Conservation (phyloP, 2,888 invertebrate genomes). For the Sturmia bella region DNA sequence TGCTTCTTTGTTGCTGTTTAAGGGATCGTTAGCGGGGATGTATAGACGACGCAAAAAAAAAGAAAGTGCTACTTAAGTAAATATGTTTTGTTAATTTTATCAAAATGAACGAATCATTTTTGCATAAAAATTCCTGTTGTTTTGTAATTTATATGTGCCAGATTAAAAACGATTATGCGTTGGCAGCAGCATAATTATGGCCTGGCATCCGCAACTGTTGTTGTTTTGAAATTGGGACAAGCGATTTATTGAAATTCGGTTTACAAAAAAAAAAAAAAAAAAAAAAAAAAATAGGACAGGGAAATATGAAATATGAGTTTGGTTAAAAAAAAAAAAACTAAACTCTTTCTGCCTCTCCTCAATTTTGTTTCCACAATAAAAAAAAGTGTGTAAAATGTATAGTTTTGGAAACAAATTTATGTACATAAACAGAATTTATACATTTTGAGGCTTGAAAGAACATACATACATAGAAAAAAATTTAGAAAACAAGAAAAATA, state of each 20-base stretch:
- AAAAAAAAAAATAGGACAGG: not conserved
- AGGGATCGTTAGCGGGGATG: constrained; percentile 50
- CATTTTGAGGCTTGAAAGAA: too few relatives aligned
- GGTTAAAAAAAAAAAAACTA: too few relatives aligned
- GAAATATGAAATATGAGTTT: too few relatives aligned
- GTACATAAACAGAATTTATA: too few relatives aligned
- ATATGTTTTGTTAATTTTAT: not conserved
- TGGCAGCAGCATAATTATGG: constrained; percentile 51
- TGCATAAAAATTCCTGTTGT: constrained; percentile 30
- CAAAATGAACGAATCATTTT: constrained; percentile 21
- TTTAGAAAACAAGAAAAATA: too few relatives aligned
- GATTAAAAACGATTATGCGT: constrained; percentile 29
- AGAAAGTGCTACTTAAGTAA: constrained; percentile 36
- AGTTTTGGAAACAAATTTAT: too few relatives aligned
- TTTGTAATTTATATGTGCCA: constrained; percentile 20
- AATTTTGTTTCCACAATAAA: too few relatives aligned
- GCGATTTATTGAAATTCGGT: constrained; percentile 41
- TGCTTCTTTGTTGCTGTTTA: constrained; percentile 24
- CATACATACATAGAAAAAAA: too few relatives aligned
- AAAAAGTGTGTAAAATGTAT: too few relatives aligned
- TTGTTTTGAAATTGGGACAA: constrained; percentile 54
- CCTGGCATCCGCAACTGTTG: constrained; percentile 5
- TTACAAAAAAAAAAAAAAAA: constrained; percentile 32
- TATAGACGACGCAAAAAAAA: constrained; percentile 22
- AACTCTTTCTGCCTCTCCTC: too few relatives aligned